Conservation (phyloP, 2,113 vertebrate species). For the Tragelaphus buxtoni region DNA sequence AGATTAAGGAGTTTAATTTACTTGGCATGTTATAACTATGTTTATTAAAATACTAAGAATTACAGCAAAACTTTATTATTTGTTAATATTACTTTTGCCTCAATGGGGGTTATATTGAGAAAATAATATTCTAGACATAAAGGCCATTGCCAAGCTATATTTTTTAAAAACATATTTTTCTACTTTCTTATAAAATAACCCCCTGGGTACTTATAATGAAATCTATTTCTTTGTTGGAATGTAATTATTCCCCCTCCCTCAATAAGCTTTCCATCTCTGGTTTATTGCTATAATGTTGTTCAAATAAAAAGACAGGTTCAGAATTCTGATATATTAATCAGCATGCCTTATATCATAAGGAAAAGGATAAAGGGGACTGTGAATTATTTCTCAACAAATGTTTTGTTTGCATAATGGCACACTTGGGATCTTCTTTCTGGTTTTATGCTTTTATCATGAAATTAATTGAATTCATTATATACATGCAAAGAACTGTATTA, state of each 20-base stretch:
- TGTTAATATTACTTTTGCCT: constrained; percentile 67
- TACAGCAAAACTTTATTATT: constrained; percentile 61
- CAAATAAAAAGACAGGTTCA: constrained; percentile 9
- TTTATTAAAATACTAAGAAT: constrained; percentile 69
- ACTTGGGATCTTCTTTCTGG: background rate
- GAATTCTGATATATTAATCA: background rate
- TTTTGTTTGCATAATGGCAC: background rate
- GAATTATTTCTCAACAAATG: background rate
- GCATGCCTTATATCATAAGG: background rate
- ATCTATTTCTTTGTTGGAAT: constrained; percentile 45
- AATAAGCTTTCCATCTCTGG: constrained; percentile 13
- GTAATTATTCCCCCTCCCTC: constrained; percentile 44
- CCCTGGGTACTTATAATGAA: constrained; percentile 59
- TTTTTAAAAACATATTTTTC: constrained; percentile 27
- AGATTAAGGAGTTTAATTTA: constrained; percentile 80
- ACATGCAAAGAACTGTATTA: background rate
- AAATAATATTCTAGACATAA: constrained; percentile 66
- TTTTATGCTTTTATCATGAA: background rate
- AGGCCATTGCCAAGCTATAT: constrained; percentile 22
- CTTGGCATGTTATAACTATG: constrained; percentile 66
- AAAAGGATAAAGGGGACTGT: background rate
- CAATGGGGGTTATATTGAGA: constrained; percentile 54
- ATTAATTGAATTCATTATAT: background rate
- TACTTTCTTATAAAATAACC: constrained; percentile 41
- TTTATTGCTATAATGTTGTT: constrained; percentile 32